phyloP scores from a whole-genome alignment of 2,888 invertebrate genomes.

The Hyles lineata region DNA sequence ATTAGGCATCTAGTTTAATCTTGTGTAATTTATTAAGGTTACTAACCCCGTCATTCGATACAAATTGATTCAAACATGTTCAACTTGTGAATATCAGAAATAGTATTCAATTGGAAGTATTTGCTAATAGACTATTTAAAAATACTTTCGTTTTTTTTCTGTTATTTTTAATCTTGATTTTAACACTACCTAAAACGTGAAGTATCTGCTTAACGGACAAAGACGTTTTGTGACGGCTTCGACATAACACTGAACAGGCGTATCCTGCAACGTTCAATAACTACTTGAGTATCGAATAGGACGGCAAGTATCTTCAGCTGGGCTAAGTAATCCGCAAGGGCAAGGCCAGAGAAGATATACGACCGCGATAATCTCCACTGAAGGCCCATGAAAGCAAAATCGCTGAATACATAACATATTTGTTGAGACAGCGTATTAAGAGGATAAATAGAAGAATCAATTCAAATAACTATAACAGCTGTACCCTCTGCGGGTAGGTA shows the following conservation, averaged over 20 bases:
- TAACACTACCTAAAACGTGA: background rate
- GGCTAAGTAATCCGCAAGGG: slow-evolving; percentile 59
- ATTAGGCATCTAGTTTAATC: too few relatives aligned
- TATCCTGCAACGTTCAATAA: slow-evolving; percentile 28
- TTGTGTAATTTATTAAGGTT: too few relatives aligned
- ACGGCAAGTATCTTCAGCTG: slow-evolving; percentile 52
- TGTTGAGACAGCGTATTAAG: slow-evolving; percentile 35
- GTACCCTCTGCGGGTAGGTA: too few relatives aligned
- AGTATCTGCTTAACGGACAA: background rate
- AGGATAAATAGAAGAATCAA: slow-evolving; percentile 28
- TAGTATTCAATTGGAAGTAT: too few relatives aligned
- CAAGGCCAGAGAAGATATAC: slow-evolving; percentile 60
- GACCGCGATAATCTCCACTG: slow-evolving; percentile 67
- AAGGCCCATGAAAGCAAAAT: slow-evolving; percentile 62
- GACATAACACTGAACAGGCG: slow-evolving; percentile 1
- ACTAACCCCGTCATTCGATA: too few relatives aligned
- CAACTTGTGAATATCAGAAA: too few relatives aligned
- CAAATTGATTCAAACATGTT: too few relatives aligned
- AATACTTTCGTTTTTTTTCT: too few relatives aligned
- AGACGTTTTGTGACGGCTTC: background rate
- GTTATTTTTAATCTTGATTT: background rate
- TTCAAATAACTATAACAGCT: background rate
- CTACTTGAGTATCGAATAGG: slow-evolving; percentile 37
- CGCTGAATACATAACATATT: slow-evolving; percentile 57
- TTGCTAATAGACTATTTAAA: too few relatives aligned